phyloP scores from a whole-genome alignment of 2,797 vertebrate species.

The Cebuella pygmaea region DNA sequence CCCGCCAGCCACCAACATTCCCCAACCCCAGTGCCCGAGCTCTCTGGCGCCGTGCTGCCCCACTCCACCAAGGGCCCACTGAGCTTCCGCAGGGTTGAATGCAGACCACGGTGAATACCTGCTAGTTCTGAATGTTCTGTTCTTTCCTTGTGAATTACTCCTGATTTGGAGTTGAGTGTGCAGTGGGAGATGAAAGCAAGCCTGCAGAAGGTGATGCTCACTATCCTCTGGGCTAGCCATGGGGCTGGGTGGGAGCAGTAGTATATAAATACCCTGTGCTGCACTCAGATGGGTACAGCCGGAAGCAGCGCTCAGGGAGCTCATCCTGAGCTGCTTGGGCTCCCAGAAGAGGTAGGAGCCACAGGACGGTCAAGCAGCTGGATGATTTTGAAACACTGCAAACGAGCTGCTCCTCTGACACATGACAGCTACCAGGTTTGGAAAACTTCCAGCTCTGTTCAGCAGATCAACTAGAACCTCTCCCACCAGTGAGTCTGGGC shows the following conservation, averaged over 20 bases:
- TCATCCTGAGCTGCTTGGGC: neutral
- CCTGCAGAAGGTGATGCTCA: neutral
- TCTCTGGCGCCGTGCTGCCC: neutral
- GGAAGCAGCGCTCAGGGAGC: neutral
- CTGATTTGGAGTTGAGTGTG: rapidly evolving
- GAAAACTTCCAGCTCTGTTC: neutral
- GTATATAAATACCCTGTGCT: neutral
- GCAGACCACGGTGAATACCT: rapidly evolving
- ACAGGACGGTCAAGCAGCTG: neutral
- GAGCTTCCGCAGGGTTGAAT: neutral
- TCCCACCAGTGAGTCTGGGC: neutral
- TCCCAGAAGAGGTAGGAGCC: neutral
- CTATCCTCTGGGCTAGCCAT: neutral
- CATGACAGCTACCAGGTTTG: neutral
- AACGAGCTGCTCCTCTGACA: neutral
- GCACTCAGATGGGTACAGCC: neutral
- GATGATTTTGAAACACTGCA: no score
- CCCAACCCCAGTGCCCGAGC: neutral
- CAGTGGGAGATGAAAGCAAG: neutral
- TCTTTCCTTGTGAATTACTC: neutral
- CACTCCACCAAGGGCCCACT: rapidly evolving
- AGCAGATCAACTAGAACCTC: neutral
- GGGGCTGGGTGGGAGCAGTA: neutral
- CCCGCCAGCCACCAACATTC: neutral
- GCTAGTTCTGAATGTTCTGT: neutral